phyloP scores from a whole-genome alignment of 2,797 vertebrate species.

The Falco concolor region DNA sequence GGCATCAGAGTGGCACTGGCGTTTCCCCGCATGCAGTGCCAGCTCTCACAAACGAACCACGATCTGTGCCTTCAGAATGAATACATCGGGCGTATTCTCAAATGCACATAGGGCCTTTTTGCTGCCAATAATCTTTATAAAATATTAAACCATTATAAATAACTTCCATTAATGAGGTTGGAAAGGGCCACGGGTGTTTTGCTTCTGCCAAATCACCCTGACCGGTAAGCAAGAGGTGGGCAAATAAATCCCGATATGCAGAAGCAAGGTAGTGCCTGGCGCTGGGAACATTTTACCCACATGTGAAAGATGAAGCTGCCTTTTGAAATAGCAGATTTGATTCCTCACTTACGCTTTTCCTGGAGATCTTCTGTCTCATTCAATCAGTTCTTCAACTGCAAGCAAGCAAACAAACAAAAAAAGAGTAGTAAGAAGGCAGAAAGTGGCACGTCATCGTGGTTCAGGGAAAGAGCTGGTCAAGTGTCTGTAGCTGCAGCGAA shows the following conservation, averaged over 20 bases:
- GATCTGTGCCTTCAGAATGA: not conserved
- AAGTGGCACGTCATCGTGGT: not conserved
- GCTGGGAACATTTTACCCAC: not conserved
- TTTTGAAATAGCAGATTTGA: not conserved
- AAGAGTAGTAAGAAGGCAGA: not conserved
- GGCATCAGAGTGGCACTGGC: accelerated
- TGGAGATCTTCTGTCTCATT: not conserved
- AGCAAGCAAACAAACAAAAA: not conserved
- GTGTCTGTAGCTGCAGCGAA: not conserved
- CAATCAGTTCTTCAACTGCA: not conserved
- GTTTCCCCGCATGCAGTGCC: not conserved
- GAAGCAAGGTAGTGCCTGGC: not conserved
- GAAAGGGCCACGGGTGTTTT: not conserved
- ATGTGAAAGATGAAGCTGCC: not conserved
- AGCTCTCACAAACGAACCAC: not conserved
- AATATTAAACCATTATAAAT: not conserved
- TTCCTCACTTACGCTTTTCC: not conserved
- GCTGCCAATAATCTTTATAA: not conserved
- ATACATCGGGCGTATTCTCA: not conserved
- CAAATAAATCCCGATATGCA: not conserved
- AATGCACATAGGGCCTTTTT: not conserved
- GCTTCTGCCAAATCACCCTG: not conserved
- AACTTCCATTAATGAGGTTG: not conserved
- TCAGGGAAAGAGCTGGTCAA: not conserved
- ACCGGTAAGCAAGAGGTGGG: not conserved